These are phyloP conservation scores for Rhingia campestris DNA, from an alignment of 2,888 invertebrate genomes.

Conservation along the genomic window DNA sequence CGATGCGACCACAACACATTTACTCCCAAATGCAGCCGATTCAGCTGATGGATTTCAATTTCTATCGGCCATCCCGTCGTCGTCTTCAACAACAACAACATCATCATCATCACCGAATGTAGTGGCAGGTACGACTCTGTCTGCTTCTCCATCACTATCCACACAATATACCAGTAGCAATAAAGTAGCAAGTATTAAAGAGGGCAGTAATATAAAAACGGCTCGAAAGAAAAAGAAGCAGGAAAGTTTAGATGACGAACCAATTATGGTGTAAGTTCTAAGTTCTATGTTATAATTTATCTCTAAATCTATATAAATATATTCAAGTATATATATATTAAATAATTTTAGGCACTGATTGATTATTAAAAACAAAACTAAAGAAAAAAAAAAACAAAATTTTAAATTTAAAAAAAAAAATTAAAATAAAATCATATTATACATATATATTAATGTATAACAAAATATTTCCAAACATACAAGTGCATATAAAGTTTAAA, in stretches of 20 bases:
- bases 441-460: slow-evolving; percentile 28
- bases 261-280: slow-evolving; percentile 77
- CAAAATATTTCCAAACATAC: slow-evolving; percentile 33
- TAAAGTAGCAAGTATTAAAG: slow-evolving; percentile 75
- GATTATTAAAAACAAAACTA: not conserved
- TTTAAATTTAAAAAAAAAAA: slow-evolving; percentile 34
- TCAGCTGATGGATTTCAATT: slow-evolving; percentile 53
- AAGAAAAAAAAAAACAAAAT: slow-evolving; percentile 19
- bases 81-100: slow-evolving; percentile 24
- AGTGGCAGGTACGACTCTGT: slow-evolving; percentile 41
- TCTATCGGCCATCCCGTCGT: slow-evolving; percentile 38
- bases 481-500: slow-evolving; percentile 26
- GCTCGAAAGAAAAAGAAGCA: slow-evolving; percentile 76
- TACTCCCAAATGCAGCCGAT: slow-evolving; percentile 42
- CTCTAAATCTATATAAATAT: slow-evolving; percentile 16
- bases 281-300: slow-evolving; percentile 35
- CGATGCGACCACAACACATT: slow-evolving; percentile 60
- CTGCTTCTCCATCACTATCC: slow-evolving; percentile 52
- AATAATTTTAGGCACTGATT: slow-evolving; percentile 42
- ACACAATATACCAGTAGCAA: slow-evolving; percentile 68
- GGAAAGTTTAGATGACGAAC: slow-evolving; percentile 77
- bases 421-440: slow-evolving; percentile 30
- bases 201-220: slow-evolving; percentile 74
- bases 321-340: slow-evolving; percentile 40
- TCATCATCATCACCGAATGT: slow-evolving; percentile 57